Evolutionary conservation across 23 tunicate genomes (phyloP).

Genomic region (Trididemnum clinides): DNA sequence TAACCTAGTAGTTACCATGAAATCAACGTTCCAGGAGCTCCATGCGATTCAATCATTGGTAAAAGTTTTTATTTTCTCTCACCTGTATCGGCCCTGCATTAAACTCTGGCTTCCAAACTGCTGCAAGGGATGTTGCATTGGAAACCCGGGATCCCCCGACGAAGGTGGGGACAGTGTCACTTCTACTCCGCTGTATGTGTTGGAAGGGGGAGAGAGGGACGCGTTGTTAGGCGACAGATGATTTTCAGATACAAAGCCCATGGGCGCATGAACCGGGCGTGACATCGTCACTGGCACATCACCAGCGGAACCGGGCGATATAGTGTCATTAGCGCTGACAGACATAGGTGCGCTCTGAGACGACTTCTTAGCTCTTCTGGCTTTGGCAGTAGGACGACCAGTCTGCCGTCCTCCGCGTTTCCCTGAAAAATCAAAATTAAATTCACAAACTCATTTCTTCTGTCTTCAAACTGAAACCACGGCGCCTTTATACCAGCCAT

Average conservation of each 20-base stretch:
- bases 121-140: constrained; percentile 24
- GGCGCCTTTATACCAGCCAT: too few relatives aligned
- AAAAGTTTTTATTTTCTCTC: too few relatives aligned
- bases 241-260: constrained; percentile 24
- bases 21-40: too few relatives aligned
- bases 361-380: constrained; percentile 48
- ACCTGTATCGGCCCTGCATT: constrained; percentile 14
- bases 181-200: constrained; percentile 70
- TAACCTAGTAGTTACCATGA: too few relatives aligned
- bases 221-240: constrained; percentile 70
- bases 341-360: constrained; percentile 21
- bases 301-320: background rate
- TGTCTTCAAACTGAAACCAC: too few relatives aligned
- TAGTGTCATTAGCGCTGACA: constrained; percentile 17
- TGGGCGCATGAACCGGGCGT: constrained; percentile 27
- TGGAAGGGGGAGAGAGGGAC: constrained; percentile 71
- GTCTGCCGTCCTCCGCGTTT: constrained; percentile 70
- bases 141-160: constrained; percentile 15
- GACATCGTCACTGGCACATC: constrained; percentile 47
- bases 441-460: too few relatives aligned
- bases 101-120: background rate
- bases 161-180: constrained; percentile 65
- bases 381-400: constrained; percentile 57
- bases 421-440: too few relatives aligned
- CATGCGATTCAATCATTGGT: too few relatives aligned